phyloP scores from a whole-genome alignment of 2,888 invertebrate species.

The Willowsia nigromaculata region DNA sequence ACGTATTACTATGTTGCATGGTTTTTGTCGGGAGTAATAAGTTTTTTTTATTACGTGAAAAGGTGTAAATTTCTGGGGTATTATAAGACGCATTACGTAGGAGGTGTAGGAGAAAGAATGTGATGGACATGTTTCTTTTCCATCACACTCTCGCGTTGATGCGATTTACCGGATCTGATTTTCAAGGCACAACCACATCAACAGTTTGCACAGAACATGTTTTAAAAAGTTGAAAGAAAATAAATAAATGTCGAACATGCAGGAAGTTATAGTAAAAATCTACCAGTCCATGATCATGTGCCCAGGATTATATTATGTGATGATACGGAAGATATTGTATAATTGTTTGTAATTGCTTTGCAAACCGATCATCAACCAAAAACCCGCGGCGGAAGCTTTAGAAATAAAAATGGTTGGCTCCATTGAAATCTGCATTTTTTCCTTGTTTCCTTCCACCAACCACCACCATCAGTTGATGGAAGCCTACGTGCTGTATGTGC shows the following conservation, averaged over 20 bases:
- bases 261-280: not conserved
- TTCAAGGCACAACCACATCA: not conserved
- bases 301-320: too few species aligned
- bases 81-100: not conserved
- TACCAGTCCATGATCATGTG: not conserved
- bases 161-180: not conserved
- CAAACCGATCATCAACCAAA: too few species aligned
- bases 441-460: too few species aligned
- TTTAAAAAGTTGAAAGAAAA: not conserved
- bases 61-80: conserved; percentile 5
- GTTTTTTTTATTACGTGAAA: not conserved
- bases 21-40: not conserved
- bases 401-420: too few species aligned
- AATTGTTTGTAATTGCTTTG: too few species aligned
- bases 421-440: too few species aligned
- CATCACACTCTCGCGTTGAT: not conserved
- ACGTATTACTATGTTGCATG: too few species aligned
- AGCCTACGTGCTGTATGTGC: too few species aligned
- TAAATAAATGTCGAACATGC: not conserved
- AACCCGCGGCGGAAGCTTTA: too few species aligned
- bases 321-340: too few species aligned
- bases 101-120: not conserved
- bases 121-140: conserved; percentile 8
- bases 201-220: not conserved
- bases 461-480: too few species aligned